phyloP scores from a whole-genome alignment of 2,797 vertebrate species.

The Malacoraja senta region DNA sequence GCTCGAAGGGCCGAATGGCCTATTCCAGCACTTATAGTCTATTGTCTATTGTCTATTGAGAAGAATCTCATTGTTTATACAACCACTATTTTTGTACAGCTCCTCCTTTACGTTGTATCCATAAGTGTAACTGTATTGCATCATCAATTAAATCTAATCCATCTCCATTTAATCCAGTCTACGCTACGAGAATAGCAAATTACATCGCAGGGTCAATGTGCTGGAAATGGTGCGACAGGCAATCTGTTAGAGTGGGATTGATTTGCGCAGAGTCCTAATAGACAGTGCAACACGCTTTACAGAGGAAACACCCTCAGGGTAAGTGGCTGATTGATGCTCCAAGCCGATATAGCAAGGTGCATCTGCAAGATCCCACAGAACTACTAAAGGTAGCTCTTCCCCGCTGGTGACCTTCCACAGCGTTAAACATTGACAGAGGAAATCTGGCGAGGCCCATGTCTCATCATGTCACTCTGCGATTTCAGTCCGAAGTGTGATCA shows the following conservation, averaged over 20 bases:
- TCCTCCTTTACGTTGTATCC: background rate
- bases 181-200: background rate
- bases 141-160: background rate
- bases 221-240: slow-evolving; percentile 16
- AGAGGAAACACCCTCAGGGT: background rate
- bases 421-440: background rate
- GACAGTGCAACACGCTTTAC: background rate
- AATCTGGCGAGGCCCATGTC: background rate
- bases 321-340: background rate
- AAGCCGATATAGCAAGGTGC: background rate
- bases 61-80: no score
- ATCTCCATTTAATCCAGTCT: slow-evolving; percentile 15
- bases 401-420: background rate
- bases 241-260: slow-evolving; percentile 35
- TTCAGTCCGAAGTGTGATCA: background rate
- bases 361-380: background rate
- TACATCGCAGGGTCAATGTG: background rate
- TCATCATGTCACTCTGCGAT: background rate
- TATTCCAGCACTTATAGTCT: no score
- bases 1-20: no score
- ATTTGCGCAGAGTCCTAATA: background rate
- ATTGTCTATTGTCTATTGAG: background rate
- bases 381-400: background rate
- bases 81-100: background rate
- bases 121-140: background rate